Percentiles rank a stretch among this genome's conserved stretches.
phyloP scores from a whole-genome alignment of 2,888 invertebrate species.

The Heliconius cydno region DNA sequence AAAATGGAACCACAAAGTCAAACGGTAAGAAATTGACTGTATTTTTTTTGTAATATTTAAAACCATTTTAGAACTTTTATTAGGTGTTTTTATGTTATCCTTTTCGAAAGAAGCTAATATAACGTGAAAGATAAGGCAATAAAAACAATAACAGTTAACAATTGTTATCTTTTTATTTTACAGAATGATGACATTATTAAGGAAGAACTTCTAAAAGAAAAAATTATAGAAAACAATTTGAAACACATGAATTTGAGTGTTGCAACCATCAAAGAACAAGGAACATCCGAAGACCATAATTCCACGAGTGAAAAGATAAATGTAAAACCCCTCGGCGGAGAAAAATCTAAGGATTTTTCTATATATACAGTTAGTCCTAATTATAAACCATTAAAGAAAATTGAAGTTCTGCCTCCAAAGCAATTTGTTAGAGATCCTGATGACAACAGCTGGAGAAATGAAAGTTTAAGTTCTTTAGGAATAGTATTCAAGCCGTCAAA shows the following conservation, averaged over 20 bases:
- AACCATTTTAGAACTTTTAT: neutral
- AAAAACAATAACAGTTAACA: neutral
- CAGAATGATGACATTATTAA: constrained; percentile 71
- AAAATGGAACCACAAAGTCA: constrained; percentile 61
- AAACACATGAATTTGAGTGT: constrained; percentile 44
- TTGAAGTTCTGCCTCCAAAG: constrained; percentile 71
- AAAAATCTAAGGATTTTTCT: constrained; percentile 57
- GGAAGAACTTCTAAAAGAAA: constrained; percentile 69
- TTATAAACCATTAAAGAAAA: constrained; percentile 74
- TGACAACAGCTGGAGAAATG: constrained; percentile 79
- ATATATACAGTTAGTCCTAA: constrained; percentile 68
- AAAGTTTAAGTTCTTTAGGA: constrained; percentile 75
- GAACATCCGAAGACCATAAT: constrained; percentile 24
- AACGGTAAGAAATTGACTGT: constrained; percentile 58
- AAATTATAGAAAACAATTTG: constrained; percentile 57
- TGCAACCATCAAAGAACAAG: constrained; percentile 11
- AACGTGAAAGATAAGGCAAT: neutral
- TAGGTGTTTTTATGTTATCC: neutral
- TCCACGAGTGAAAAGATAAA: constrained; percentile 55
- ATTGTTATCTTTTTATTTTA: constrained; percentile 50
- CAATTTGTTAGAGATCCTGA: constrained; percentile 71
- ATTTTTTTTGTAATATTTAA: neutral
- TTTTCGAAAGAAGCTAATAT: neutral
- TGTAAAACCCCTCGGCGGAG: constrained; percentile 63
- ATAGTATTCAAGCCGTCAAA: constrained; percentile 79